Percentiles rank a stretch among this genome's conserved stretches.
phyloP scores from a whole-genome alignment of 2,888 invertebrate genomes.

The Globia sparganii region DNA sequence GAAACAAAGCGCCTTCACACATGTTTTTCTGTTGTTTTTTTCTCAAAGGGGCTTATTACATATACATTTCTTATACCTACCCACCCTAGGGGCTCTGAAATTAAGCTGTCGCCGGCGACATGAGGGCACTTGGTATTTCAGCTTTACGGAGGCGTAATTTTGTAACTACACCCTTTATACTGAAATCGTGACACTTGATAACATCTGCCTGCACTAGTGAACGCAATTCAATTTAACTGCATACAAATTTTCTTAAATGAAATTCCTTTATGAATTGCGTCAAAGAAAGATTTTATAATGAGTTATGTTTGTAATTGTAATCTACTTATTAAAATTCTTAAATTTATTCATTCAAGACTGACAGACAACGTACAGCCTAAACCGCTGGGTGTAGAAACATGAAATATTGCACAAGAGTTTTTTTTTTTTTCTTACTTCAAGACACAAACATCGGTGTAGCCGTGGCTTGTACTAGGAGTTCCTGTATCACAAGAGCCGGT shows the following conservation, averaged over 20 bases:
- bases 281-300: neutral
- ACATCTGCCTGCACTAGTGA: conserved; percentile 47
- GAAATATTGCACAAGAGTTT: neutral
- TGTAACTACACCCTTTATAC: conserved; percentile 56
- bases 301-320: neutral
- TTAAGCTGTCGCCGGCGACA: conserved; percentile 47
- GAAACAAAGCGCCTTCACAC: conserved; percentile 25
- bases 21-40: conserved; percentile 41
- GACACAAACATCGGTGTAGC: neutral
- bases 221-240: conserved; percentile 16
- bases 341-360: neutral
- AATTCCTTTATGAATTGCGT: neutral
- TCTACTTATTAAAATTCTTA: neutral
- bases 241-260: neutral
- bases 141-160: conserved; percentile 50
- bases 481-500: neutral
- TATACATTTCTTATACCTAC: conserved; percentile 46
- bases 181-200: conserved; percentile 49
- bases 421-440: neutral
- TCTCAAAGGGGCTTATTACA: conserved; percentile 33
- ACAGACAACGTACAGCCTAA: neutral
- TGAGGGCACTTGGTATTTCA: conserved; percentile 42
- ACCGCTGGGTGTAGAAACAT: neutral
- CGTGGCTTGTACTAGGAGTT: neutral
- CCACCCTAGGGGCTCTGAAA: conserved; percentile 35